A percentile compares a stretch with the other conserved stretches of the same genome.
Evolutionary conservation across 1,140 invertebrate species (phyloP).

Genomic region (Scaptomyza pallida): DNA sequence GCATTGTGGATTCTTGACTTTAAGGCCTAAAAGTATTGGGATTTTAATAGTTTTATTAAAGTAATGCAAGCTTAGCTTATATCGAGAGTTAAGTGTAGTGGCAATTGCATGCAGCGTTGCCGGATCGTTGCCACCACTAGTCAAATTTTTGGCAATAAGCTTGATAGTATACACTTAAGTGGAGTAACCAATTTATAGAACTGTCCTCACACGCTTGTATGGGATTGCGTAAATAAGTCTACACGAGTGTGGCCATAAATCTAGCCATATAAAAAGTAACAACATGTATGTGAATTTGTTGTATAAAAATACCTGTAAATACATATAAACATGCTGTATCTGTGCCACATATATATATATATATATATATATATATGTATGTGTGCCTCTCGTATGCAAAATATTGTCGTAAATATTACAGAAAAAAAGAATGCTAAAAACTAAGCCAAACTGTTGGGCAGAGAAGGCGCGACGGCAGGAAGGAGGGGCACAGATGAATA

Average conservation of each 20-base stretch:
- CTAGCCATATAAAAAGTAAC: not conserved
- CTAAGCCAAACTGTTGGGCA: slow-evolving; percentile 28
- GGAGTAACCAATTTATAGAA: not conserved
- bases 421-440: slow-evolving; percentile 37
- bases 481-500: slow-evolving; percentile 2
- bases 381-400: slow-evolving; percentile 39
- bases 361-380: slow-evolving; percentile 7
- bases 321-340: slow-evolving; percentile 26
- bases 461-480: not conserved
- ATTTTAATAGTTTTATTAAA: too few species aligned
- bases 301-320: not conserved
- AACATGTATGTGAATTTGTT: not conserved
- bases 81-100: too few species aligned
- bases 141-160: too few species aligned
- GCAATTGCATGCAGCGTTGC: too few species aligned
- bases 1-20: not conserved
- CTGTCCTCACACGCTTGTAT: not conserved
- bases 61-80: too few species aligned
- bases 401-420: slow-evolving; percentile 55
- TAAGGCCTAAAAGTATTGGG: too few species aligned
- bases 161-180: not conserved
- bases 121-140: too few species aligned
- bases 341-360: slow-evolving; percentile 36
- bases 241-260: slow-evolving; percentile 3
- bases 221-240: not conserved